Percentiles rank a stretch among this genome's conserved stretches.
phyloP scores from a whole-genome alignment of 2,888 invertebrate genomes.

The Dynastes hyllus region DNA sequence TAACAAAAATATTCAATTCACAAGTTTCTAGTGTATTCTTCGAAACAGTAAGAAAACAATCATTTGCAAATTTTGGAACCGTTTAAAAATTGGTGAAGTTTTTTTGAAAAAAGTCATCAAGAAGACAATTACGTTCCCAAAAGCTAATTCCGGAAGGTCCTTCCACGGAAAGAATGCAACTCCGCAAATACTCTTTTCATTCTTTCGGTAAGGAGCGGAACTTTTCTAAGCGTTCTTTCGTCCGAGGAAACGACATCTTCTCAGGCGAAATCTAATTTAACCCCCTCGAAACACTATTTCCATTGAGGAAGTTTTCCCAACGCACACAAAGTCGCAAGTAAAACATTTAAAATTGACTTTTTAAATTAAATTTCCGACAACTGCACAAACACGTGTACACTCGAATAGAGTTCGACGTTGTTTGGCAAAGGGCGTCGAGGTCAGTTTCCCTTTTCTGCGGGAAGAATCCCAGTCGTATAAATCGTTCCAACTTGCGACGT shows the following conservation, averaged over 20 bases:
- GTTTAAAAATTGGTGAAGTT: too few species aligned
- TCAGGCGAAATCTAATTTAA: constrained; percentile 35
- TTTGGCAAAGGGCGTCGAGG: not conserved
- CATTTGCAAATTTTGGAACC: not conserved
- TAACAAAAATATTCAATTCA: too few species aligned
- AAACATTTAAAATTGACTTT: constrained; percentile 46
- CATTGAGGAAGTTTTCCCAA: constrained; percentile 25
- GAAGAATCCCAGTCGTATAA: too few species aligned
- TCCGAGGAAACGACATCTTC: constrained; percentile 15
- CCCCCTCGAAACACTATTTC: constrained; percentile 37
- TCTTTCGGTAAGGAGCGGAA: constrained; percentile 1
- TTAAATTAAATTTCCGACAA: constrained; percentile 44
- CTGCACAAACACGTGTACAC: constrained; percentile 27
- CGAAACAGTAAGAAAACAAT: too few species aligned
- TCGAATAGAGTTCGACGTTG: not conserved
- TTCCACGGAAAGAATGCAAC: not conserved
- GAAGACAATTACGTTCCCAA: not conserved
- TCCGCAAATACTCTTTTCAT: constrained; percentile 7
- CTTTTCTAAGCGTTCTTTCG: constrained; percentile 33
- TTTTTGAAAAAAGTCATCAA: too few species aligned
- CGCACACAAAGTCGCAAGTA: constrained; percentile 28
- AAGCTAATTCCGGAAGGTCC: not conserved
- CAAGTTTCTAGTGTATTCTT: too few species aligned
- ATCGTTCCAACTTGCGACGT: too few species aligned
- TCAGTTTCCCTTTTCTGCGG: not conserved